phyloP scores from a whole-genome alignment of 2,113 vertebrate genomes.

The Hiodon alosoides region DNA sequence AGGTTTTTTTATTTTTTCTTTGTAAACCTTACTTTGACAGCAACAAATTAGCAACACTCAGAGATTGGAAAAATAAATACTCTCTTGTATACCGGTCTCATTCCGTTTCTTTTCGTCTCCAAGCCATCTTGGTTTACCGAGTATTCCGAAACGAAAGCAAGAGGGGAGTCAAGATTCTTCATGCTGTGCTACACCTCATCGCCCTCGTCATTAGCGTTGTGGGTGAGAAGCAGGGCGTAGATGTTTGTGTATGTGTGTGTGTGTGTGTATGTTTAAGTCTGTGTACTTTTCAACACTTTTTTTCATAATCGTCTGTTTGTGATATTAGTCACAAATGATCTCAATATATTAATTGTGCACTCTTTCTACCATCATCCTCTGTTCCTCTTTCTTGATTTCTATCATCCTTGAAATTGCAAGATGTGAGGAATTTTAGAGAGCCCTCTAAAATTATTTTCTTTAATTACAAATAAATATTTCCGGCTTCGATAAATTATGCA shows the following conservation, averaged over 20 bases:
- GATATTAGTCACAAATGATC: neutral
- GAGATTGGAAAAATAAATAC: too few species aligned
- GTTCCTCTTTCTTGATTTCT: too few species aligned
- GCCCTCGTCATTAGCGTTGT: slow-evolving; percentile 70
- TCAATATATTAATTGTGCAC: too few species aligned
- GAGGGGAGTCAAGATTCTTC: slow-evolving; percentile 73
- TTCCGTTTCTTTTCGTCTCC: neutral
- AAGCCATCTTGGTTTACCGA: slow-evolving; percentile 85
- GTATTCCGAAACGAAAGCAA: slow-evolving; percentile 80
- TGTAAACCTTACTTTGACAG: too few species aligned
- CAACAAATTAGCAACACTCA: too few species aligned
- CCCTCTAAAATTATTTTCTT: too few species aligned
- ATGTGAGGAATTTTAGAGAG: too few species aligned
- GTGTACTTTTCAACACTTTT: neutral
- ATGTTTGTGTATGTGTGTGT: neutral
- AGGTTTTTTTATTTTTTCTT: too few species aligned
- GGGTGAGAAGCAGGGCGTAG: slow-evolving; percentile 44
- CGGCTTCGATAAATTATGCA: neutral
- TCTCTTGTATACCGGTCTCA: neutral
- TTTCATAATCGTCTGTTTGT: neutral
- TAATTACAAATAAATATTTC: neutral
- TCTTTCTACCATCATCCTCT: too few species aligned
- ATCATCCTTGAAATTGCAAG: too few species aligned
- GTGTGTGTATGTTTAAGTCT: neutral
- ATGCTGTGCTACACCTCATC: slow-evolving; percentile 71